Evolutionary conservation across 2,113 vertebrate genomes (phyloP), one percentile per base, ranked within the genome.

Genomic region (Rallus limicola): DNA sequence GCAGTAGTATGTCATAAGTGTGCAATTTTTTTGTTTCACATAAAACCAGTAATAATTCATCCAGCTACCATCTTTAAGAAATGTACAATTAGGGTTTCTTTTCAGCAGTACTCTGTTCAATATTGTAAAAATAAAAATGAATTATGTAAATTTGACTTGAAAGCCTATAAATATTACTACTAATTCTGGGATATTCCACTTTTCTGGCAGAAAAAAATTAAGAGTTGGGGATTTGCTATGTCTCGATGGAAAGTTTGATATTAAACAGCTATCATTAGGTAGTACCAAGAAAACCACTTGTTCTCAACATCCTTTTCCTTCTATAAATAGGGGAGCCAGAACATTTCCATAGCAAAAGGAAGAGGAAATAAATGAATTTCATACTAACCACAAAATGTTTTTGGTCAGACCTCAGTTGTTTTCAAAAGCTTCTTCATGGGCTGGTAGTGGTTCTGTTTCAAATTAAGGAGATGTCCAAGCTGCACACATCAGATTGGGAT

Each of bases 321-420:
- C 64, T 36, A 78, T 92, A 94, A 94, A 79, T 36, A 34, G 71
- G 42, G 13, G 42, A 93, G 62, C 38, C 62, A 92, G 72, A 86
- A 75, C 4, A 69, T 76, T 93, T 95, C 80, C 85, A 91, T 18
- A 79, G 72, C 50, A 78, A 87, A 93, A 92, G 17, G 52, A 93
- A 91, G 33, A 94, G 72, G 80, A 96, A 94, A 68, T 56, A 92
- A 92, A 86, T 40, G 16, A 53, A 75, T 88, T 78, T 94, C 38
- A 71, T 65, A 78, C 48, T 94, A 96, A 86, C 76, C 90, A 79
- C 48, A 5, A 19, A 90, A 92, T 42, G 26, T 58, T 94, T 95
- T 81, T 91, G 53, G 80, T 90, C 88, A 96, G 69, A 90, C 72
- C 88, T 96, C 92, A 90, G 23, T 90, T 96, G 83, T 95, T 94